A percentile compares a stretch with the other conserved stretches of the same genome.
These are phyloP conservation scores for Pocillopora verrucosa DNA, from an alignment of 64 coral and sea anemone genomes.

Conservation along the genomic window DNA sequence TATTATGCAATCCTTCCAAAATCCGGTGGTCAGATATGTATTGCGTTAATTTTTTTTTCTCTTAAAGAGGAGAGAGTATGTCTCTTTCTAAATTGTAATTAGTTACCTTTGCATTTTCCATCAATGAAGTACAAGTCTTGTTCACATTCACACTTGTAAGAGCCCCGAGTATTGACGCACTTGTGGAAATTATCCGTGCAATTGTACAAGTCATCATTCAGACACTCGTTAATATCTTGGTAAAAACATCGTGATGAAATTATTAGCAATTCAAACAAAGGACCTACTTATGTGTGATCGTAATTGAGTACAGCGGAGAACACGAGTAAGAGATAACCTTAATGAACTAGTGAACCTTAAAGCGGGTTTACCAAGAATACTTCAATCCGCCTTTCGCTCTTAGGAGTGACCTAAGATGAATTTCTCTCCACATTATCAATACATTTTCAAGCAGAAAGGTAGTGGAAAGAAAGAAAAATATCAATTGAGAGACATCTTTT, in stretches of 20 bases:
- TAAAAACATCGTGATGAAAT: neutral
- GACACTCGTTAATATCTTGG: constrained; percentile 1
- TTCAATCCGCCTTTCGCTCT: no score
- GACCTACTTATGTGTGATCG: no score
- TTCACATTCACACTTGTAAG: constrained; percentile 10
- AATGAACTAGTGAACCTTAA: no score
- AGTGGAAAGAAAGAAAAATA: no score
- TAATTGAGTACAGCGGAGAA: no score
- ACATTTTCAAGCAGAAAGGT: no score
- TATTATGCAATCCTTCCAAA: neutral
- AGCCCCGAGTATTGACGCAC: neutral
- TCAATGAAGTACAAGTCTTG: neutral
- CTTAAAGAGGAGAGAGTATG: neutral
- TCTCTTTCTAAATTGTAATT: neutral
- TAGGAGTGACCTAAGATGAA: no score
- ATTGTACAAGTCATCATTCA: constrained; percentile 15
- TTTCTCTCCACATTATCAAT: no score
- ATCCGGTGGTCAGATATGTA: neutral
- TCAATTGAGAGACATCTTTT: no score
- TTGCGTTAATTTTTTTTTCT: neutral
- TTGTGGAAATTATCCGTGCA: neutral
- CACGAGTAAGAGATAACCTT: no score
- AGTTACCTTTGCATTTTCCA: constrained; percentile 11
- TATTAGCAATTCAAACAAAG: no score
- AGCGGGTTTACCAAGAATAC: no score